A percentile compares a stretch with the other conserved stretches of the same genome.
These are phyloP conservation scores for Anniella stebbinsi DNA, from an alignment of 2,797 vertebrate genomes.

Conservation along the genomic window DNA sequence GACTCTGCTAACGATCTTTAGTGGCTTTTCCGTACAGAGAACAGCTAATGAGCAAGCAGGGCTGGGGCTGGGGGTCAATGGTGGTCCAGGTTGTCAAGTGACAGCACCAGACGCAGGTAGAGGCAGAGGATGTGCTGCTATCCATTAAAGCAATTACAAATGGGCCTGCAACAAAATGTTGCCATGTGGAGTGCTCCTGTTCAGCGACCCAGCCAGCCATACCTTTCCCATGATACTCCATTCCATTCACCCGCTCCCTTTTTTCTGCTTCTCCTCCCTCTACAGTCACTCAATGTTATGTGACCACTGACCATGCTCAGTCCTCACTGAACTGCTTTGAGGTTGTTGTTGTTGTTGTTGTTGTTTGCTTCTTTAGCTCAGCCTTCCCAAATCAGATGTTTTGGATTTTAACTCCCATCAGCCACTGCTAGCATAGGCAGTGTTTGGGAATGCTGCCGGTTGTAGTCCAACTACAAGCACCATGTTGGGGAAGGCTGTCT, in stretches of 20 bases:
- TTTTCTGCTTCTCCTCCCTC: not conserved
- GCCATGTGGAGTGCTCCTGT: not conserved
- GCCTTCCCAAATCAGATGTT: too few relatives aligned
- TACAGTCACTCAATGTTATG: not conserved
- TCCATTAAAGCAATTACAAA: constrained; percentile 69
- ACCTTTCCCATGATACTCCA: not conserved
- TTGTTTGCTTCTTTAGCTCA: too few relatives aligned
- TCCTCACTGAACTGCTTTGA: not conserved
- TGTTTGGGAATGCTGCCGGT: too few relatives aligned
- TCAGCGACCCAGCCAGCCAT: not conserved
- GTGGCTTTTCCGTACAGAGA: constrained; percentile 77
- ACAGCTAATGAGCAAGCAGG: constrained; percentile 74
- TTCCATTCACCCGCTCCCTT: not conserved
- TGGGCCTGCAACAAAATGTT: constrained; percentile 51
- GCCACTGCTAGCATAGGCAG: too few relatives aligned
- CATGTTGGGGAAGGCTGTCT: not conserved
- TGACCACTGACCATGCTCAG: not conserved
- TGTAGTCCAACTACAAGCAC: too few relatives aligned
- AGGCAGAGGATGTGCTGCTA: constrained; percentile 66
- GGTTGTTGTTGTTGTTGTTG: not conserved
- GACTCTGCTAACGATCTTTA: constrained; percentile 89
- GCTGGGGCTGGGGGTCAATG: constrained; percentile 60
- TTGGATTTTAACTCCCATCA: too few relatives aligned
- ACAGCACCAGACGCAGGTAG: constrained; percentile 61
- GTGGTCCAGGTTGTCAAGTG: constrained; percentile 65